phyloP scores from a whole-genome alignment of 1,140 invertebrate species.

The Drosophila tristis region DNA sequence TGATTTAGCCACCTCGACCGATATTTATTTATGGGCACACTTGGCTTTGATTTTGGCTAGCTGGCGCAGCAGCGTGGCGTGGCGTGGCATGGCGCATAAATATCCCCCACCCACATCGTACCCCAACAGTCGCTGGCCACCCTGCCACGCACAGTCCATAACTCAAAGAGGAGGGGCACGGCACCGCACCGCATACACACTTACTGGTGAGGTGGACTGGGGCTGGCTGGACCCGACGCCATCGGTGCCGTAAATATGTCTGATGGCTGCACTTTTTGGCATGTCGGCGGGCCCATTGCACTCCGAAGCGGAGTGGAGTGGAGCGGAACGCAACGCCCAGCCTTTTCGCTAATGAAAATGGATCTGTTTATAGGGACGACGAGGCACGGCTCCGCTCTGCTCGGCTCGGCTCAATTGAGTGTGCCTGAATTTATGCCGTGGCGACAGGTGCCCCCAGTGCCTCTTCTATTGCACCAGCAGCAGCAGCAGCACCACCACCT shows the following conservation, averaged over 20 bases:
- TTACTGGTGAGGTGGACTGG: not conserved
- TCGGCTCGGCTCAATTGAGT: slow-evolving; percentile 36
- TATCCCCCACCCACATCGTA: not conserved
- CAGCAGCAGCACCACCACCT: slow-evolving; percentile 1
- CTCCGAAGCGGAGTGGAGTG: not conserved
- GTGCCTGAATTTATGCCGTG: slow-evolving; percentile 62
- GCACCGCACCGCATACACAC: no score
- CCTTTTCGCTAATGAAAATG: slow-evolving; percentile 75
- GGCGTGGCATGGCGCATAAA: slow-evolving; percentile 43
- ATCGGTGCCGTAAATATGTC: slow-evolving; percentile 67
- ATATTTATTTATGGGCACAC: slow-evolving; percentile 76
- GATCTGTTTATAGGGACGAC: slow-evolving; percentile 29
- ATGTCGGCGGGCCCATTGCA: slow-evolving; percentile 53
- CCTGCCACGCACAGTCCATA: slow-evolving; percentile 44
- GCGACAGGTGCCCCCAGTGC: slow-evolving; percentile 55
- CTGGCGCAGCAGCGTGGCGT: slow-evolving; percentile 44
- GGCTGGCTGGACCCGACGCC: slow-evolving; percentile 32
- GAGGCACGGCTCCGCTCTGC: not conserved
- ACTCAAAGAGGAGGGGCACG: slow-evolving; percentile 24
- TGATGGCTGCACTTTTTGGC: slow-evolving; percentile 77
- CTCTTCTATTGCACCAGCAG: slow-evolving; percentile 10
- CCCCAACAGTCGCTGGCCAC: slow-evolving; percentile 20
- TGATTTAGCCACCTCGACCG: slow-evolving; percentile 62
- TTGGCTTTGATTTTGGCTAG: slow-evolving; percentile 67
- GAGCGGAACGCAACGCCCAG: slow-evolving; percentile 40